Evolutionary conservation across 2,113 vertebrate genomes (phyloP), one percentile per base, ranked within the genome.

Genomic region (Pseudorectes ferrugineus): DNA sequence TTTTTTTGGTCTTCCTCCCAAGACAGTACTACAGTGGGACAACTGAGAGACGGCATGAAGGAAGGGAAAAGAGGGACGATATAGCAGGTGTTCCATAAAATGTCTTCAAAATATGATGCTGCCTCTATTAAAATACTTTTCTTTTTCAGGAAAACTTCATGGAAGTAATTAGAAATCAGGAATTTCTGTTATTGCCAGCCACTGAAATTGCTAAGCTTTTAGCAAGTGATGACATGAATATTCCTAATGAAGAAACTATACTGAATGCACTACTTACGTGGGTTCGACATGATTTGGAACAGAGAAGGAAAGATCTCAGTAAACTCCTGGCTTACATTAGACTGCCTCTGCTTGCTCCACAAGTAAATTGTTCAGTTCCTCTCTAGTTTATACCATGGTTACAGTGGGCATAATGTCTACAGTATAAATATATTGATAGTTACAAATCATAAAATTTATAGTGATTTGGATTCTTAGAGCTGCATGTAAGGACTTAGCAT

Each of bases 221-320:
- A 95, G 98, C 98, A 36, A 99, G 99, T 31, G 99, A 99, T 85
- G 99, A 99, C 91, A 99, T 99, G 98, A 99, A 99, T 49, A 99
- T 99, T 92, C 99, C 99, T 25, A 98, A 99, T 36, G 99, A 99
- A 95, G 99, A 99, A 97, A 99, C 99, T 1, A 98, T 99, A 85
- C 96, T 99, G 58, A 99, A 98, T 49, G 99, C 99, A 25, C 97
- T 99, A 65, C 98, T 99, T 35, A 98, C 98, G 0, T 99, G 99
- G 99, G 99, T 99, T 79, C 97, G 97, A 66, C 98, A 99, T 36
- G 99, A 99, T 74, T 73, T 97, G 55, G 93, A 97, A 45, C 96
- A 97, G 62, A 98, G 99, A 66, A 98, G 98, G 55, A 98, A 97
- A 72, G 98, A 99, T 82, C 98, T 99, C 36, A 98, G 99, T 45